Conservation (phyloP, 2,888 invertebrate species). For the Alcis repandata region DNA sequence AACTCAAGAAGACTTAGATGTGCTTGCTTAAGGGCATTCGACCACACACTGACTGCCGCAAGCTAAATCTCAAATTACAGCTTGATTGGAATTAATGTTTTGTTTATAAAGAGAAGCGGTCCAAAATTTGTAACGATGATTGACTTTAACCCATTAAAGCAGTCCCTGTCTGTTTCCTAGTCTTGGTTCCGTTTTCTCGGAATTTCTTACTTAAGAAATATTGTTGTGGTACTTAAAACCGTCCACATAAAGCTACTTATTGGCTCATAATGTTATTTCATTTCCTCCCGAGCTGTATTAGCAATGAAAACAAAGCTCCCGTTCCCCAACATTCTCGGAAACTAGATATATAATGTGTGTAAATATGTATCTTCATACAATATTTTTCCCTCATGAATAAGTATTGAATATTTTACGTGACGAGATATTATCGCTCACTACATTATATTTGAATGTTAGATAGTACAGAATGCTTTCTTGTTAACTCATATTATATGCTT, state of each 20-base stretch:
- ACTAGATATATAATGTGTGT: constrained; percentile 49
- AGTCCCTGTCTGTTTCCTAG: not conserved
- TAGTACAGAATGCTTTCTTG: constrained; percentile 42
- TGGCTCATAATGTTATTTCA: constrained; percentile 47
- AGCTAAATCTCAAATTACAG: constrained; percentile 17
- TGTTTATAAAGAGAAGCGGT: constrained; percentile 7
- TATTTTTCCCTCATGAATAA: constrained; percentile 73
- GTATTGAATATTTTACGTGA: constrained; percentile 65
- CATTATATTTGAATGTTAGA: constrained; percentile 49
- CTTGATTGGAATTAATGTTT: not conserved
- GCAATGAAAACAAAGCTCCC: constrained; percentile 53
- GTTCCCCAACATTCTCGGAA: constrained; percentile 56
- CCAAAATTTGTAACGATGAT: constrained; percentile 15
- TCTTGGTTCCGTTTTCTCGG: constrained; percentile 4
- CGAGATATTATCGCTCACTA: constrained; percentile 43
- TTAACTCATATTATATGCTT: constrained; percentile 25
- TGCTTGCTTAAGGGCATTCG: constrained; percentile 21
- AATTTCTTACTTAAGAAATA: constrained; percentile 7
- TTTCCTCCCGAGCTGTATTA: constrained; percentile 40
- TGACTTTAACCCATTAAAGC: constrained; percentile 16
- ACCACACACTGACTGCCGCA: constrained; percentile 33
- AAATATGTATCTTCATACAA: constrained; percentile 60
- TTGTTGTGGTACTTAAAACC: constrained; percentile 17
- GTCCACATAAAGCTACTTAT: constrained; percentile 33
- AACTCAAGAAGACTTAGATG: constrained; percentile 12